Evolutionary conservation across 2,797 vertebrate genomes (phyloP), one percentile per base, ranked within the genome.

Genomic region (Cirrhinus molitorella): DNA sequence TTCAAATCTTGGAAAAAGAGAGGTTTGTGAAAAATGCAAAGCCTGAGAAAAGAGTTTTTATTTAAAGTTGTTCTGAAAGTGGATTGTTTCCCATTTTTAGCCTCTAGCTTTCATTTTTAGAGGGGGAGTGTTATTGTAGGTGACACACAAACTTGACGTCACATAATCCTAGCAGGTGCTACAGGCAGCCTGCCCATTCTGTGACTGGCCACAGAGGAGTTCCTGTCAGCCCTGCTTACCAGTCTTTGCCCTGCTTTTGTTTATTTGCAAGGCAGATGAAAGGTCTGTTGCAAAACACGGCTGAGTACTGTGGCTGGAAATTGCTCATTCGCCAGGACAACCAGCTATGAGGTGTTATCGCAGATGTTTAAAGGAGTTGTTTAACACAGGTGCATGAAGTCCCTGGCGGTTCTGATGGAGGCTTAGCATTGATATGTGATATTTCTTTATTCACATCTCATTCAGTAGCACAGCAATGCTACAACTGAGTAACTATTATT

Each of bases 131-230:
- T 88, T 89, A 87, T 85, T 85, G 66, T 71, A 85, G 84, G 84
- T 80, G 87, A 89, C 87, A 86, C 80, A 84, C 67, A 83, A 81
- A 81, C 73, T 74, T 86, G 88, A 81, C 77, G 55, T 88, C 85
- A 89, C 76, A 84, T 76, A 68, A 85, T 85, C 68, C 82, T 79
- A 84, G 88, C 87, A 88, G 89, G 87, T 89, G 87, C 86, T 87
- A 85, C 80, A 85, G 83, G 86, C 83, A 83, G 47, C 34, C 74
- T 88, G 83, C 86, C 80, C 74, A 47, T 73, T 87, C 79, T 71
- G 55, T 85, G 77, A 57, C 84, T 87, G 75, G 79, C 71, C 88
- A 88, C 81, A 51, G 53, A 82, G 88, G 88, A 90, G 43, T 78
- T 83, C 74, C 66, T 89, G 87, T 89, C 88, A 88, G 84, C 74